phyloP scores from a whole-genome alignment of 2,797 vertebrate genomes.

The Hipposideros larvatus region DNA sequence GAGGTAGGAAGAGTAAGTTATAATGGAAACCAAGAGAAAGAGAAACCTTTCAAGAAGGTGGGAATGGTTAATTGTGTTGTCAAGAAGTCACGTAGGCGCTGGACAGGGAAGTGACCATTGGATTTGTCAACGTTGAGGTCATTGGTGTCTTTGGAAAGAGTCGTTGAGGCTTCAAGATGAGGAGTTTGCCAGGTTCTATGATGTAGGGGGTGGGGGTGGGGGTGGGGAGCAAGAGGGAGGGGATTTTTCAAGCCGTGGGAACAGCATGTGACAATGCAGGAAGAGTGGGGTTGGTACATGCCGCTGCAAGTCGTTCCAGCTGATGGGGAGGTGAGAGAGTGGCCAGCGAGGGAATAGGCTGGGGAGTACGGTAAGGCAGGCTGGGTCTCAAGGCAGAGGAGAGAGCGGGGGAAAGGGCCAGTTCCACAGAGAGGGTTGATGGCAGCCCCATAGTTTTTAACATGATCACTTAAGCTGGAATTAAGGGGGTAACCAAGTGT shows the following conservation, averaged over 20 bases:
- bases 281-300: fast-evolving
- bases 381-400: not conserved
- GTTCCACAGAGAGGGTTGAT: not conserved
- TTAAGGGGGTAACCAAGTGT: not conserved
- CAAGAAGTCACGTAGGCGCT: not conserved
- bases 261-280: not conserved
- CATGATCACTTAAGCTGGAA: too few species aligned
- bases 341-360: not conserved
- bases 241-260: not conserved
- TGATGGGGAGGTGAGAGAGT: too few species aligned
- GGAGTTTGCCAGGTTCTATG: not conserved
- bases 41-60: not conserved
- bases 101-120: not conserved
- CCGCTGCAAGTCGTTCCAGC: not conserved
- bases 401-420: too few species aligned
- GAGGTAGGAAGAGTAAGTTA: not conserved
- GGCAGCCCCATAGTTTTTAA: not conserved
- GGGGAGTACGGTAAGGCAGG: not conserved
- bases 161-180: not conserved
- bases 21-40: not conserved
- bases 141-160: not conserved
- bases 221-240: not conserved
- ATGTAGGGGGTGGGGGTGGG: too few species aligned
- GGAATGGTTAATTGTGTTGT: too few species aligned
- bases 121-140: not conserved